Evolutionary conservation across 2,113 vertebrate species (phyloP).

Genomic region (Macaca mulatta): DNA sequence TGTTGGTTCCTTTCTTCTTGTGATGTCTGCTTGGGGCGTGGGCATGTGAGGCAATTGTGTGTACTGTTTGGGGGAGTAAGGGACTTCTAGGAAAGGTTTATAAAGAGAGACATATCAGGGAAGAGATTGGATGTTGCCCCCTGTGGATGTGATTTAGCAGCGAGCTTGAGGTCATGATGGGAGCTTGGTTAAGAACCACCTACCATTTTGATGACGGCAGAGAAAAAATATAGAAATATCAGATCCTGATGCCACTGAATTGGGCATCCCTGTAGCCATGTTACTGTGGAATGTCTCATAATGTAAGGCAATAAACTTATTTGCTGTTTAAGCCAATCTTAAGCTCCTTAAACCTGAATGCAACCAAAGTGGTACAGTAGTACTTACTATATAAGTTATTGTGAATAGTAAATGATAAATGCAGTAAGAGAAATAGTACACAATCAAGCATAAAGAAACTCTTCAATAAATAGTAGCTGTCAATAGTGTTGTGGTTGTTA

Average conservation of each 20-base stretch:
- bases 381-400: background rate
- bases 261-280: background rate
- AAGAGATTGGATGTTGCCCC: background rate
- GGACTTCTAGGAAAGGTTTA: background rate
- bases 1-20: background rate
- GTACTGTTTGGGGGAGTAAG: background rate
- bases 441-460: background rate
- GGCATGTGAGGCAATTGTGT: background rate
- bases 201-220: background rate
- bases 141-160: accelerated
- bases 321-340: background rate
- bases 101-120: background rate
- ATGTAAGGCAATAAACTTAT: background rate
- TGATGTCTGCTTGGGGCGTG: background rate
- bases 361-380: background rate
- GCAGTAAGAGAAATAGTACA: background rate
- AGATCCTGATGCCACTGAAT: background rate
- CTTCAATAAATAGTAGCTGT: background rate
- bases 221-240: background rate
- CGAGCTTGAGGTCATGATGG: background rate
- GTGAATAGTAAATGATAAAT: background rate
- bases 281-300: background rate
- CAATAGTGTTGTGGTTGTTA: background rate
- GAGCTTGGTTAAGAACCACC: background rate
- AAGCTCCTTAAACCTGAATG: background rate